A percentile compares a stretch with the other conserved stretches of the same genome.
Conservation (phyloP, 2,113 vertebrate species). For the Gopherus evgoodei region DNA sequence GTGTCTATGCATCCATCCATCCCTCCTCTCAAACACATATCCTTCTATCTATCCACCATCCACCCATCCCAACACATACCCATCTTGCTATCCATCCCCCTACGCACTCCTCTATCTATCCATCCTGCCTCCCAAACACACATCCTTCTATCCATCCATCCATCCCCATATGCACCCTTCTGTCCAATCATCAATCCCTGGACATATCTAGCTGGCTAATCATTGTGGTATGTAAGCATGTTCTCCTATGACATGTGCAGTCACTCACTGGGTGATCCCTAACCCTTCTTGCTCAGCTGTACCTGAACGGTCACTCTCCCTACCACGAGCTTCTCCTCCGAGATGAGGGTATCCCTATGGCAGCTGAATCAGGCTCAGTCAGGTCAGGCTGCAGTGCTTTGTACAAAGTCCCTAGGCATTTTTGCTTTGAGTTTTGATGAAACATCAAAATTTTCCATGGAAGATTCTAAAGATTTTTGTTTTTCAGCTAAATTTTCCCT, state of each 20-base stretch:
- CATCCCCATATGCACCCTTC: background rate
- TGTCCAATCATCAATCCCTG: background rate
- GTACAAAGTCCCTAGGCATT: background rate
- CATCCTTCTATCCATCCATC: background rate
- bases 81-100: background rate
- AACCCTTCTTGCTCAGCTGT: background rate
- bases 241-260: background rate
- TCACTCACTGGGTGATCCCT: background rate
- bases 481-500: background rate
- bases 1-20: background rate
- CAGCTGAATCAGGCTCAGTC: no score
- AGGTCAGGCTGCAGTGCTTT: no score
- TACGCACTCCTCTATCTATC: no score
- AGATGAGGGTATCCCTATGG: no score
- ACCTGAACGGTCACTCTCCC: background rate
- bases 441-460: background rate
- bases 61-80: background rate
- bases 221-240: background rate
- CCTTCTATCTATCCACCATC: background rate
- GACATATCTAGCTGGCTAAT: background rate
- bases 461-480: background rate
- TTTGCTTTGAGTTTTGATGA: background rate
- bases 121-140: background rate
- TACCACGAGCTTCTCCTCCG: background rate
- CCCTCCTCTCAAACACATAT: no score